Evolutionary conservation across 2,797 vertebrate species (phyloP).

Genomic region (Psittacula derbiana): DNA sequence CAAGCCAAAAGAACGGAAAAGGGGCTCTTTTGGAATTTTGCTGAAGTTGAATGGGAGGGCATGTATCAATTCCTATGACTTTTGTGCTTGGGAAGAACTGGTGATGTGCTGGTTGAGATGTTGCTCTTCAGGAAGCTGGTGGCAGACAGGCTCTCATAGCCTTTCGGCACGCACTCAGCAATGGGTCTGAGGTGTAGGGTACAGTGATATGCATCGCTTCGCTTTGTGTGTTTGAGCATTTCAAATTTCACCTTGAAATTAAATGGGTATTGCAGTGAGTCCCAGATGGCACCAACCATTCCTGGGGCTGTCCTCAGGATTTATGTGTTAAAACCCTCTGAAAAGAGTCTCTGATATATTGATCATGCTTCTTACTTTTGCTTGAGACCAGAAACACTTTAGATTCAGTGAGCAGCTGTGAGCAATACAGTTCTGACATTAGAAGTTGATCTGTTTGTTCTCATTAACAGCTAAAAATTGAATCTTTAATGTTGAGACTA

Average conservation of each 20-base stretch:
- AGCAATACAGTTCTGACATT: conserved; percentile 2
- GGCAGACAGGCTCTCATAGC: background rate
- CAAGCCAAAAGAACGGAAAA: background rate
- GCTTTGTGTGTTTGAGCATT: background rate
- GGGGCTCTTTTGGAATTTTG: fast-evolving
- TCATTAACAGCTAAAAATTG: background rate
- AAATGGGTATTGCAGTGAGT: background rate
- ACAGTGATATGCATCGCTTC: fast-evolving
- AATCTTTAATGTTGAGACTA: background rate
- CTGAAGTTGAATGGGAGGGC: background rate
- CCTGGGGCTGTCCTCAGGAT: background rate
- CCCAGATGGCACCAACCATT: background rate
- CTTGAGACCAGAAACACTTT: background rate
- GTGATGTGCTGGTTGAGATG: background rate
- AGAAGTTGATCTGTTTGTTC: background rate
- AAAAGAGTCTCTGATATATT: background rate
- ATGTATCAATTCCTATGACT: background rate
- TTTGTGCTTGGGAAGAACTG: background rate
- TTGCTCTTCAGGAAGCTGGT: background rate
- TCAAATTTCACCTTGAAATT: conserved; percentile 36
- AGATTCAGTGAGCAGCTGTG: background rate
- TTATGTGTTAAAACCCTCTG: background rate
- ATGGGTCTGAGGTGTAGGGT: background rate
- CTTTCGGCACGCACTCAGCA: fast-evolving
- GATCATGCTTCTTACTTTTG: background rate